phyloP scores from a whole-genome alignment of 2,888 invertebrate genomes.

The Papilio demoleus region DNA sequence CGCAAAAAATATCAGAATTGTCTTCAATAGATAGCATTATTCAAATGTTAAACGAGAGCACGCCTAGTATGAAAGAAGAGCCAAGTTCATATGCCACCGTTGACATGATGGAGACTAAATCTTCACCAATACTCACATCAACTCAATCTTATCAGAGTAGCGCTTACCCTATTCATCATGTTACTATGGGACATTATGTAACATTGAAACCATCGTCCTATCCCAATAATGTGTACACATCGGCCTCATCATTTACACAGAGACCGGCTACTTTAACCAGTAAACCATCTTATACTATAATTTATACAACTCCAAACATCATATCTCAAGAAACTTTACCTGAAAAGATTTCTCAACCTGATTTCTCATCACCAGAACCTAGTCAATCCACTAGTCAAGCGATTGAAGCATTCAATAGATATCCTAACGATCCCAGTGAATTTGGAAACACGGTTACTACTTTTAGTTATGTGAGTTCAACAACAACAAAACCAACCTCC shows the following conservation, averaged over 20 bases:
- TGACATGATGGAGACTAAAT: constrained; percentile 69
- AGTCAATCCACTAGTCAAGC: constrained; percentile 76
- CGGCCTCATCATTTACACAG: constrained; percentile 48
- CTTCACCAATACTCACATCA: constrained; percentile 65
- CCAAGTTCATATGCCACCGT: constrained; percentile 62
- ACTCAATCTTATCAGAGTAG: constrained; percentile 62
- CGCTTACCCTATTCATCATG: constrained; percentile 61
- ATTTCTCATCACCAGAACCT: constrained; percentile 68
- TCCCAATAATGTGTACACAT: constrained; percentile 41
- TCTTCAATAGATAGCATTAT: constrained; percentile 84
- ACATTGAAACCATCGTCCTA: constrained; percentile 70
- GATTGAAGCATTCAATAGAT: constrained; percentile 75
- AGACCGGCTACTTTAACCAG: constrained; percentile 54
- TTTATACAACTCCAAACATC: constrained; percentile 66
- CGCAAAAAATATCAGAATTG: constrained; percentile 69
- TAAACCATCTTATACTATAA: constrained; percentile 57
- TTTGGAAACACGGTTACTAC: constrained; percentile 72
- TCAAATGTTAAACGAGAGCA: constrained; percentile 84
- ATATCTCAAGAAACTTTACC: constrained; percentile 61
- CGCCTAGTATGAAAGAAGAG: constrained; percentile 70
- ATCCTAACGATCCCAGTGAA: constrained; percentile 72
- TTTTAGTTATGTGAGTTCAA: constrained; percentile 71
- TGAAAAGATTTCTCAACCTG: constrained; percentile 53
- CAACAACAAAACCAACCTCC: constrained; percentile 62
- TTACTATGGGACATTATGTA: constrained; percentile 73